A percentile compares a stretch with the other conserved stretches of the same genome.
Conservation (phyloP, 2,113 vertebrate species). For the Ictidomys tridecemlineatus region DNA sequence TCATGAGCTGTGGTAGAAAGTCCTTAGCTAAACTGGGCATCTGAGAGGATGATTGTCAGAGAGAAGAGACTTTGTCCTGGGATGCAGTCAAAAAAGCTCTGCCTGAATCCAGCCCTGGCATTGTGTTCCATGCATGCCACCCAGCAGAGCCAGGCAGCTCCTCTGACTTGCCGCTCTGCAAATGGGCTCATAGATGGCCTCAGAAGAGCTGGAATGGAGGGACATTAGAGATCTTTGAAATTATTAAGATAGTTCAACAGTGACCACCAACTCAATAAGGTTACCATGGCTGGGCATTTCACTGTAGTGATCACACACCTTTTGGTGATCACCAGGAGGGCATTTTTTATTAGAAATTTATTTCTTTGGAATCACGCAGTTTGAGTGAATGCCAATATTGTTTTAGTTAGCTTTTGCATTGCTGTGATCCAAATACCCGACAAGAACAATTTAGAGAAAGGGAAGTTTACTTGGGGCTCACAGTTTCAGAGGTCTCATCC, state of each 20-base stretch:
- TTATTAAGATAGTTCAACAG: background rate
- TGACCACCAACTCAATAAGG: background rate
- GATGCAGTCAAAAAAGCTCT: no score
- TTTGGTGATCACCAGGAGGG: background rate
- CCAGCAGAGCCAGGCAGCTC: background rate
- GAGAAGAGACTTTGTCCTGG: background rate
- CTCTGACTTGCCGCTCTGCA: background rate
- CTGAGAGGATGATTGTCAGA: background rate
- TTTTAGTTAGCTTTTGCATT: no score
- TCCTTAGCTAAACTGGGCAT: background rate
- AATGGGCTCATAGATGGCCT: background rate
- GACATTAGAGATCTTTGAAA: background rate
- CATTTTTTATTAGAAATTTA: background rate
- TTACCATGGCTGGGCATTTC: background rate
- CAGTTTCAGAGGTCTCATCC: no score
- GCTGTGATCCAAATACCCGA: no score
- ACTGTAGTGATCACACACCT: background rate
- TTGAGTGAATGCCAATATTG: no score
- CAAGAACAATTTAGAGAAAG: no score
- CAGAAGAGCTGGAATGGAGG: background rate
- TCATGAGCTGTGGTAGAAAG: background rate
- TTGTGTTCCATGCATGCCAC: fast-evolving
- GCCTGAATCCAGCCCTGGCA: background rate
- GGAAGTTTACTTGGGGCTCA: no score
- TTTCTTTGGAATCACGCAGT: background rate